phyloP scores from a whole-genome alignment of 2,797 vertebrate genomes.

The Thalassophryne amazonica region DNA sequence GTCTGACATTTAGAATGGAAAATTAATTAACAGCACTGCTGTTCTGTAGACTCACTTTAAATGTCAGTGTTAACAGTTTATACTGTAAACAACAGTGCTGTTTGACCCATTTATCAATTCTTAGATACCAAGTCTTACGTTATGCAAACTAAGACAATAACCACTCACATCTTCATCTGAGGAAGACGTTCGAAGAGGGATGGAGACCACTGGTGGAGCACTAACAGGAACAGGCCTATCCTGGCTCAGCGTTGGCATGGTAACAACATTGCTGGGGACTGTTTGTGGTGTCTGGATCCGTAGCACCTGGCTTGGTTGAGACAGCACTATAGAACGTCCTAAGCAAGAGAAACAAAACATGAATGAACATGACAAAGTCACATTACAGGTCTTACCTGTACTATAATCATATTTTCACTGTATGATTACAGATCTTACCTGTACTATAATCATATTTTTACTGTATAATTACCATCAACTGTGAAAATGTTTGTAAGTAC shows the following conservation, averaged over 20 bases:
- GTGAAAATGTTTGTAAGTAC: background rate
- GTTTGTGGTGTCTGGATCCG: slow-evolving; percentile 83
- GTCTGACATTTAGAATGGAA: too few relatives aligned
- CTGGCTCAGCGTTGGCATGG: slow-evolving; percentile 70
- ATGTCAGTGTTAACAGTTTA: too few relatives aligned
- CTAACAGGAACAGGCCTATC: slow-evolving; percentile 62
- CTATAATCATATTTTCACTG: slow-evolving; percentile 29
- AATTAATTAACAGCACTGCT: too few relatives aligned
- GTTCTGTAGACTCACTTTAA: too few relatives aligned
- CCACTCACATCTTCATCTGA: slow-evolving; percentile 89
- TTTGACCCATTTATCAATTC: background rate
- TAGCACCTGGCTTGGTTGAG: slow-evolving; percentile 81
- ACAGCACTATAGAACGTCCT: slow-evolving; percentile 84
- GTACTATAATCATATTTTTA: slow-evolving; percentile 17
- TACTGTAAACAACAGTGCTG: background rate
- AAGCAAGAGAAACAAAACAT: slow-evolving; percentile 19
- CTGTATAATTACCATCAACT: too few relatives aligned
- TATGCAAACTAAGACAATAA: background rate
- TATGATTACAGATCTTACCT: slow-evolving; percentile 13
- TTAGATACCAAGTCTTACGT: background rate
- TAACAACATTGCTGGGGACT: slow-evolving; percentile 71
- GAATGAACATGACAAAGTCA: slow-evolving; percentile 6
- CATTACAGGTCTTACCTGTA: slow-evolving; percentile 29
- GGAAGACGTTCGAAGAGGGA: slow-evolving; percentile 52
- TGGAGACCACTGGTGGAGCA: slow-evolving; percentile 45